Evolutionary conservation across 2,888 invertebrate genomes (phyloP).

Genomic region (Sepiola atlantica): DNA sequence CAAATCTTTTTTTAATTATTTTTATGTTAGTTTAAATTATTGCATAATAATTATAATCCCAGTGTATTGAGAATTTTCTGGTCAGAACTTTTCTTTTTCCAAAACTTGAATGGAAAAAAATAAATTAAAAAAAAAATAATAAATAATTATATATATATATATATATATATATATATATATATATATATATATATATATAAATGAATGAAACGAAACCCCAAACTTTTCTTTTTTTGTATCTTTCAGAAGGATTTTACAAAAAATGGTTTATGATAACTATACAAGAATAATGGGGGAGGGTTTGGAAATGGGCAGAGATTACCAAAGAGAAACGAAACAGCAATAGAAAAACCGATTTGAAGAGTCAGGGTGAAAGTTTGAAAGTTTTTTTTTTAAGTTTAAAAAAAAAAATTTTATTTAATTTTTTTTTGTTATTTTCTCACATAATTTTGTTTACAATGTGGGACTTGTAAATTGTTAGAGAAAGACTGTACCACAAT

Average conservation of each 20-base stretch:
- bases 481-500: slow-evolving; percentile 32
- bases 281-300: slow-evolving; percentile 24
- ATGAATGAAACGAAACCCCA: not conserved
- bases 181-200: slow-evolving; percentile 35
- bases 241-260: slow-evolving; percentile 32
- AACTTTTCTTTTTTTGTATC: slow-evolving; percentile 34
- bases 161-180: slow-evolving; percentile 34
- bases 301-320: slow-evolving; percentile 6
- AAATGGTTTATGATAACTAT: not conserved
- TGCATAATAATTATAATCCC: slow-evolving; percentile 32
- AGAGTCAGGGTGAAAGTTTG: slow-evolving; percentile 8
- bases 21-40: slow-evolving; percentile 18
- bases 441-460: not conserved
- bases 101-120: not conserved
- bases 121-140: not conserved
- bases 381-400: not conserved
- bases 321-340: not conserved
- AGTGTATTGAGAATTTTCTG: slow-evolving; percentile 10
- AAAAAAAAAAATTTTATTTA: not conserved
- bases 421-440: not conserved
- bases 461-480: slow-evolving; percentile 32
- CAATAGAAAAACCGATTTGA: not conserved
- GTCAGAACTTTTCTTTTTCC: not conserved
- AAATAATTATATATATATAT: not conserved
- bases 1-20: not conserved